Evolutionary conservation across 2,888 invertebrate species (phyloP).

Genomic region (Pterobdella sp.): DNA sequence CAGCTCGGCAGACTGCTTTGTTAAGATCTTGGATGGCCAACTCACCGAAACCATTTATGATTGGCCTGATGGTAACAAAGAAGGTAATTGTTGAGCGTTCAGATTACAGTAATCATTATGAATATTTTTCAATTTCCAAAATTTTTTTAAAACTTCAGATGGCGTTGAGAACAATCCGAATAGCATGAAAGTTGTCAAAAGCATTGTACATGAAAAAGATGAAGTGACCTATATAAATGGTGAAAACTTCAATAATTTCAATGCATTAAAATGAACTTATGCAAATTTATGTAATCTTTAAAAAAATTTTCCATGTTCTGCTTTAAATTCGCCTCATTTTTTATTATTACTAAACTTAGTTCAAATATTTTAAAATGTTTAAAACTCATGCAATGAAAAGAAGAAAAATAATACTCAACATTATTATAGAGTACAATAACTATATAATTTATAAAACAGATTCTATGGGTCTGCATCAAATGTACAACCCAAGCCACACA

Average conservation of each 20-base stretch:
- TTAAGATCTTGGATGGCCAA: slow-evolving; percentile 77
- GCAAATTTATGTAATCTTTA: not conserved
- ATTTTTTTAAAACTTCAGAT: not conserved
- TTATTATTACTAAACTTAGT: too few relatives aligned
- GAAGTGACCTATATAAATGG: slow-evolving; percentile 92
- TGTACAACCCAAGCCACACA: slow-evolving; percentile 83
- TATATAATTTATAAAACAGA: slow-evolving; percentile 18
- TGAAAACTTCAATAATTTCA: slow-evolving; percentile 50
- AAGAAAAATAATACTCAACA: too few relatives aligned
- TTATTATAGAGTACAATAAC: too few relatives aligned
- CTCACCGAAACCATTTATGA: slow-evolving; percentile 73
- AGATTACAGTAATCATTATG: too few relatives aligned
- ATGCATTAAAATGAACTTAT: not conserved
- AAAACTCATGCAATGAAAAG: too few relatives aligned
- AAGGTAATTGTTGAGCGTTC: too few relatives aligned
- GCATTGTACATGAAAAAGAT: slow-evolving; percentile 63
- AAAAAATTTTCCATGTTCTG: not conserved
- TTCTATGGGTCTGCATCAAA: slow-evolving; percentile 83
- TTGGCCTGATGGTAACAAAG: slow-evolving; percentile 63
- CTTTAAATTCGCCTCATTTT: not conserved
- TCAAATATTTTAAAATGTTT: too few relatives aligned
- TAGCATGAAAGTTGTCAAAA: slow-evolving; percentile 61
- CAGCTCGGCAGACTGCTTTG: slow-evolving; percentile 83
- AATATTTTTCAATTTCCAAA: too few relatives aligned
- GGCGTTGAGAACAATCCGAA: slow-evolving; percentile 39